Evolutionary conservation across 2,888 invertebrate species (phyloP).

Genomic region (Smittia aterrima): DNA sequence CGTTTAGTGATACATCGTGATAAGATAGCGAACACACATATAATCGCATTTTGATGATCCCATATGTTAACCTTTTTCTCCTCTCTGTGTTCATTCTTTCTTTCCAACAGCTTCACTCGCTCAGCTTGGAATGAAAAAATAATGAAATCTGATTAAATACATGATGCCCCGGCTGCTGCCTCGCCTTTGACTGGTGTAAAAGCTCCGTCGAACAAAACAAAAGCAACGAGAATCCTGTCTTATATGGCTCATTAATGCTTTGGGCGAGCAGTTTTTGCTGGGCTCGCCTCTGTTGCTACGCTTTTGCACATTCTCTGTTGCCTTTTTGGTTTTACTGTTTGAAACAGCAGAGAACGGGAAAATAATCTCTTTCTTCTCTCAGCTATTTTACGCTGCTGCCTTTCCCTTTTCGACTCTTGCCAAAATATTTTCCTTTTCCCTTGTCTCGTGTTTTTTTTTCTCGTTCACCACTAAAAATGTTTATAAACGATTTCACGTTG

Average conservation of each 20-base stretch:
- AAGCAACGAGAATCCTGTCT: slow-evolving; percentile 33
- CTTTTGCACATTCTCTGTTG: not conserved
- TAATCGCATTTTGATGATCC: slow-evolving; percentile 41
- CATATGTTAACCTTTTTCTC: slow-evolving; percentile 41
- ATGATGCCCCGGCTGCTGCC: slow-evolving; percentile 7
- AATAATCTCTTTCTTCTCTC: not conserved
- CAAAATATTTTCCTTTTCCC: slow-evolving; percentile 22
- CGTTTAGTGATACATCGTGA: slow-evolving; percentile 41
- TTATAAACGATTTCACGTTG: slow-evolving; percentile 39
- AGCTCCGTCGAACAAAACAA: slow-evolving; percentile 12
- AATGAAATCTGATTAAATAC: slow-evolving; percentile 38
- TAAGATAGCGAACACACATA: slow-evolving; percentile 29
- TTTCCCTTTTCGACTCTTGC: not conserved
- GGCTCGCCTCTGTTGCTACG: slow-evolving; percentile 6
- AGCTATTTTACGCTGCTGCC: slow-evolving; percentile 3
- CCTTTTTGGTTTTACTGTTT: slow-evolving; percentile 30
- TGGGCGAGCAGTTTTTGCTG: not conserved
- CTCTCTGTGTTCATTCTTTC: slow-evolving; percentile 2
- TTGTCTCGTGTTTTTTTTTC: not conserved
- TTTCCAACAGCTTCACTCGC: not conserved
- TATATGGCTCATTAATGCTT: slow-evolving; percentile 41
- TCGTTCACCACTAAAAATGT: slow-evolving; percentile 36
- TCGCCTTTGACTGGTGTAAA: not conserved
- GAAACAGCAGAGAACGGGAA: not conserved
- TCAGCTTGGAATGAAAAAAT: slow-evolving; percentile 31